Evolutionary conservation across 2,797 vertebrate species (phyloP).

Genomic region (Argya squamiceps): DNA sequence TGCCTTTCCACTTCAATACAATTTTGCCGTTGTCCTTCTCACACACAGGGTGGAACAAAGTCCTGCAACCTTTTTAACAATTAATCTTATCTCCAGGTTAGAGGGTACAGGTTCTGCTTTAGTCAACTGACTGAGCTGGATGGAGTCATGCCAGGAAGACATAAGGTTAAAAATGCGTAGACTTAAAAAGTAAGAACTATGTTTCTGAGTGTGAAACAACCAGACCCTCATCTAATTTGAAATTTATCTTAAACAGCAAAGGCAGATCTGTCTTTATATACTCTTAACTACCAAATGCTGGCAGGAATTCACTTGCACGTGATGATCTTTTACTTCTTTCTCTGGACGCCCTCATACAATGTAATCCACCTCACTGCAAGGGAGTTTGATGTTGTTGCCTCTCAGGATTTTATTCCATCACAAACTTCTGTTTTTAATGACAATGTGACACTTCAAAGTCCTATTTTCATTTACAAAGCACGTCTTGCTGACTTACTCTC

Average conservation of each 20-base stretch:
- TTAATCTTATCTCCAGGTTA: background rate
- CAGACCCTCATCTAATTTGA: background rate
- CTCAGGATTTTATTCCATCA: background rate
- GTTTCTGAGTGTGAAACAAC: background rate
- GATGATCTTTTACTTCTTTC: background rate
- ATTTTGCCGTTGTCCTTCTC: background rate
- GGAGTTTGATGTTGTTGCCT: background rate
- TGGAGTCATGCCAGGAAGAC: background rate
- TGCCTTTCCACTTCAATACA: background rate
- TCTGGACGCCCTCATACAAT: background rate
- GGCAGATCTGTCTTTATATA: background rate
- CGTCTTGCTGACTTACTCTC: background rate
- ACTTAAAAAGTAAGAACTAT: background rate
- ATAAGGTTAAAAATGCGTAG: background rate
- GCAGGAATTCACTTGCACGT: background rate
- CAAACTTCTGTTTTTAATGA: background rate
- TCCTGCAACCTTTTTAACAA: background rate
- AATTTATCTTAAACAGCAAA: background rate
- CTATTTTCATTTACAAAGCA: fast-evolving
- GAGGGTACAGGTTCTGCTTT: background rate
- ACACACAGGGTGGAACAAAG: background rate
- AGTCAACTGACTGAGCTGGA: background rate
- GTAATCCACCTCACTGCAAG: background rate
- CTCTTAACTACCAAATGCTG: background rate
- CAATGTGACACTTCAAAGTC: background rate